Conservation (phyloP, 2,113 vertebrate species). For the Ceuthmochares aereus region DNA sequence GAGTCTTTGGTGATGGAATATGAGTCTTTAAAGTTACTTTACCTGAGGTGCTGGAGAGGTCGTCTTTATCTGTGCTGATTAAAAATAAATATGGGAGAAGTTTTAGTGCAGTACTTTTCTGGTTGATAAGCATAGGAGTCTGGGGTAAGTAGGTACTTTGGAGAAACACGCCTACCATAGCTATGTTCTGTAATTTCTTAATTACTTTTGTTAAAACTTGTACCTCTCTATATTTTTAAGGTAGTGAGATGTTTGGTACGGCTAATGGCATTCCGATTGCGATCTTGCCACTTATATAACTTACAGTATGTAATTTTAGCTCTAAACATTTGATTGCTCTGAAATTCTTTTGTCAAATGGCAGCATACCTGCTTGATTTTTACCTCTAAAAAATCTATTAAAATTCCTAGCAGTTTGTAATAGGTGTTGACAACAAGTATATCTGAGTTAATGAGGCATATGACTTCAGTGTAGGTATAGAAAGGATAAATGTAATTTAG, state of each 20-base stretch:
- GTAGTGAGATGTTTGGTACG: background rate
- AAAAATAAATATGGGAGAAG: background rate
- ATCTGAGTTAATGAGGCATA: conserved; percentile 20
- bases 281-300: background rate
- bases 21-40: background rate
- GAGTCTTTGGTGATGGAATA: background rate
- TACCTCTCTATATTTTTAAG: background rate
- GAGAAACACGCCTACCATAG: background rate
- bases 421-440: background rate
- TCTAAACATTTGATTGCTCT: conserved; percentile 19
- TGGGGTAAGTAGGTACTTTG: background rate
- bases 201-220: background rate
- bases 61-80: background rate
- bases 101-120: background rate
- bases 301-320: background rate
- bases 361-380: background rate
- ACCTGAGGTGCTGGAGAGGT: background rate
- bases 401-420: background rate
- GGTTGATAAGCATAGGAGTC: background rate
- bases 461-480: conserved; percentile 4
- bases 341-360: conserved; percentile 25
- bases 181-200: background rate
- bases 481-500: conserved; percentile 5
- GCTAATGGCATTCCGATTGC: background rate
- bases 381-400: background rate